Percentiles rank a stretch among this genome's conserved stretches.
These are phyloP conservation scores for Meandrusa payeni DNA, from an alignment of 2,888 invertebrate species.

Conservation along the genomic window DNA sequence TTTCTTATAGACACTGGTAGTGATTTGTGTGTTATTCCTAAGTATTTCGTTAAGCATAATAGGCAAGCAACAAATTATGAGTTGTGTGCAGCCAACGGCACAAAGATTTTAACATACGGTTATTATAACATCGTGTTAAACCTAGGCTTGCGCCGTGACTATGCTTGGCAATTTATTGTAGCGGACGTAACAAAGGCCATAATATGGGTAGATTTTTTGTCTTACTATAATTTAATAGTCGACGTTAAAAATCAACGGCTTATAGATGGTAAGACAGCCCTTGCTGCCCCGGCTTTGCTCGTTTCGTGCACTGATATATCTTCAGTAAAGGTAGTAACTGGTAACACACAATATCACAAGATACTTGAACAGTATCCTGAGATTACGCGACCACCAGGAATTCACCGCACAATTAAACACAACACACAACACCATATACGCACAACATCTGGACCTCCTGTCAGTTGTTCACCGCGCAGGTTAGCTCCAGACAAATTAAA, in stretches of 20 bases:
- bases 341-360: neutral
- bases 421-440: constrained; percentile 25
- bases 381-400: constrained; percentile 16
- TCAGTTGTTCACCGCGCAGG: constrained; percentile 22
- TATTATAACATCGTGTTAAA: too few species aligned
- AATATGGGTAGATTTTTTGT: neutral
- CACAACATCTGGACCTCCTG: constrained; percentile 26
- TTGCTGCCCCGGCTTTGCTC: neutral
- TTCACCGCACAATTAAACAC: neutral
- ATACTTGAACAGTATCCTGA: constrained; percentile 18
- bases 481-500: constrained; percentile 24
- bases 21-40: too few species aligned
- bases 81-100: too few species aligned
- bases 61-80: too few species aligned
- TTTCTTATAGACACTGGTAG: neutral
- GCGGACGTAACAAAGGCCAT: neutral
- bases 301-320: too few species aligned
- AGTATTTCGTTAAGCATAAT: too few species aligned
- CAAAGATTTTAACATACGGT: too few species aligned
- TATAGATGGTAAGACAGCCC: neutral
- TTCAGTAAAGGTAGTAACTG: neutral
- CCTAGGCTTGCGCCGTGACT: neutral
- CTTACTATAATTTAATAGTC: neutral
- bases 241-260: neutral
- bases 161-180: neutral